These are phyloP conservation scores for Diuraphis noxia DNA, from an alignment of 1,140 invertebrate species.

Conservation along the genomic window DNA sequence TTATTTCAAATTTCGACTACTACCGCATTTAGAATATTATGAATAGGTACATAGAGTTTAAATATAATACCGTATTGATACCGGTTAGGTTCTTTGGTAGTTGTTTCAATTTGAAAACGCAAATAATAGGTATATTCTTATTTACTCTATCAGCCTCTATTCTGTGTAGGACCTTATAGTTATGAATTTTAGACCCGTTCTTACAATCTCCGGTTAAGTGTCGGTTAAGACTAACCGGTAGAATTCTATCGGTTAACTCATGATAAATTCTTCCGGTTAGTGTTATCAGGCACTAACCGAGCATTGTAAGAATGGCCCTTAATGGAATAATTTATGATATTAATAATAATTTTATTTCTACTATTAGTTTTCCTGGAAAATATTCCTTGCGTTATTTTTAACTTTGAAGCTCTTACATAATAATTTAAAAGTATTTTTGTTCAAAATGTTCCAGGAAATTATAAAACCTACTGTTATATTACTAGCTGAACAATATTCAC, in stretches of 20 bases:
- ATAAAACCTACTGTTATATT: not conserved
- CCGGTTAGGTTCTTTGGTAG: not conserved
- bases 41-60: not conserved
- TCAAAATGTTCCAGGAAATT: not conserved
- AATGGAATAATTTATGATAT: not conserved
- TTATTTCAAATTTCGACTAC: no score
- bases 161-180: not conserved
- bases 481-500: not conserved
- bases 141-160: not conserved
- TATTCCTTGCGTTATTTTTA: not conserved
- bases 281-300: no score
- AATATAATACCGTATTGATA: not conserved
- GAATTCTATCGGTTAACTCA: no score
- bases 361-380: not conserved
- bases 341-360: not conserved
- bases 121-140: not conserved
- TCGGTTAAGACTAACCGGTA: no score
- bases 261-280: no score
- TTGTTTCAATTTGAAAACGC: not conserved
- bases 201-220: no score
- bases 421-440: not conserved
- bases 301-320: no score
- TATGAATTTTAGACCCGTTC: no score
- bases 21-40: not conserved
- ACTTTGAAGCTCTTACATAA: not conserved